Evolutionary conservation across 2,113 vertebrate genomes (phyloP), one percentile per base, ranked within the genome.

Genomic region (Oenanthe melanoleuca): DNA sequence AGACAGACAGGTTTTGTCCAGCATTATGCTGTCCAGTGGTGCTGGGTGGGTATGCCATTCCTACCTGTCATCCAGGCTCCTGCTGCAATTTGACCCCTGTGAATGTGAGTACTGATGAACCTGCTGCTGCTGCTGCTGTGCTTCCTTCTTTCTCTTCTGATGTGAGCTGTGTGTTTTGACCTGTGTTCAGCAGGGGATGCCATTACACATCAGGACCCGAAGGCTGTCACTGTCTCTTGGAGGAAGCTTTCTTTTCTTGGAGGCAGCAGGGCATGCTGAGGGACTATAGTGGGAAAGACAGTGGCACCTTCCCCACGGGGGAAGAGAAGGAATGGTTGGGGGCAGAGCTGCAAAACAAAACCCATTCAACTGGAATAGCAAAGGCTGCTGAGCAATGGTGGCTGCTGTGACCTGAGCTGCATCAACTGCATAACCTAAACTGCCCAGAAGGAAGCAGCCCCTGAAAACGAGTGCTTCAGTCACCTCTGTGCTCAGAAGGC

Each of bases 291-390:
- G 8, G 37, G 60, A 42, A 85, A 82, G 34, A 73, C 13, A 2
- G 4, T 9, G 29, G 66, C 1, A 2, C 16, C 26, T 61, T 89
- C 21, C 34, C 6, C 26, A 5, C 0, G 0, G 37, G 19, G 55
- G 15, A 40, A 53, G 24, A 69, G 7, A 17, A 45, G 55, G 57
- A 47, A 38, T 14, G 52, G 20, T 7, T 19, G 23, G n/a, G 89
- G 38, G 22, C 28, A 73, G 83, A 78, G 33, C 12, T 47, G 44
- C 79, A 52, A 52, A 71, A 4, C 31, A 59, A 66, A 74, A 4
- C 11, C 23, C 14, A 60, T 85, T 90, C 44, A 13, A 13, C 8
- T 18, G 56, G 47, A 74, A 77, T 5, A 25, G 44, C 6, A 4
- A 31, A 20, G 37, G 49, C 77, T 80, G 64, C 59, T 77, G 67